These are phyloP conservation scores for Phataginus tetradactyla DNA, from an alignment of 2,797 vertebrate species.

Conservation along the genomic window DNA sequence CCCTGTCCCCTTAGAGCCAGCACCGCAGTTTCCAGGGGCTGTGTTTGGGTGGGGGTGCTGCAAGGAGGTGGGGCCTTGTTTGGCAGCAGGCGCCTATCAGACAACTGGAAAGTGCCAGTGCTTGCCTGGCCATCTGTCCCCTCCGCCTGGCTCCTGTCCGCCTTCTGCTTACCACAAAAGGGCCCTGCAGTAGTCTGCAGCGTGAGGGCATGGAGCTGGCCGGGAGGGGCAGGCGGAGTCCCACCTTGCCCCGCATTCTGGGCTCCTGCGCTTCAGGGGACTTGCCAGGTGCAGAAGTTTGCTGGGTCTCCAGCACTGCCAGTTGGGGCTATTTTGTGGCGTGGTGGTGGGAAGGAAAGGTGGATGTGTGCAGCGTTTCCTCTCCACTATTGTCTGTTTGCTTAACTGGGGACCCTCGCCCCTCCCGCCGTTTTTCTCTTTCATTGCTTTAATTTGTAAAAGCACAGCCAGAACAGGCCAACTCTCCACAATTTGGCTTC, in stretches of 20 bases:
- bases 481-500: conserved; percentile 44
- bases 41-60: neutral
- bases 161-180: conserved; percentile 84
- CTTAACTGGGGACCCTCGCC: conserved; percentile 12
- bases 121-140: conserved; percentile 86
- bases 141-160: conserved; percentile 73
- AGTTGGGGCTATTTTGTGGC: neutral
- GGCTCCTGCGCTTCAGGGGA: neutral
- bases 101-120: conserved; percentile 82
- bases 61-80: conserved; percentile 50
- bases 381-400: conserved; percentile 49
- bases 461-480: neutral
- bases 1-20: neutral
- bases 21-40: neutral
- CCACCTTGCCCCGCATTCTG: conserved; percentile 54
- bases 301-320: neutral
- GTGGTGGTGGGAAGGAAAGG: conserved; percentile 46
- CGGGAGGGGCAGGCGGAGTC: conserved; percentile 61
- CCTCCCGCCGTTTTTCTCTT: neutral
- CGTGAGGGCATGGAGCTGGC: conserved; percentile 61
- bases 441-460: conserved; percentile 30
- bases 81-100: conserved; percentile 79
- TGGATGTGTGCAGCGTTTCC: conserved; percentile 34
- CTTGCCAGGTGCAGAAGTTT: conserved; percentile 83
- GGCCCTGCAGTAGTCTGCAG: conserved; percentile 68